These are phyloP conservation scores for Aldrovandia affinis DNA, from an alignment of 2,797 vertebrate genomes.

Conservation along the genomic window DNA sequence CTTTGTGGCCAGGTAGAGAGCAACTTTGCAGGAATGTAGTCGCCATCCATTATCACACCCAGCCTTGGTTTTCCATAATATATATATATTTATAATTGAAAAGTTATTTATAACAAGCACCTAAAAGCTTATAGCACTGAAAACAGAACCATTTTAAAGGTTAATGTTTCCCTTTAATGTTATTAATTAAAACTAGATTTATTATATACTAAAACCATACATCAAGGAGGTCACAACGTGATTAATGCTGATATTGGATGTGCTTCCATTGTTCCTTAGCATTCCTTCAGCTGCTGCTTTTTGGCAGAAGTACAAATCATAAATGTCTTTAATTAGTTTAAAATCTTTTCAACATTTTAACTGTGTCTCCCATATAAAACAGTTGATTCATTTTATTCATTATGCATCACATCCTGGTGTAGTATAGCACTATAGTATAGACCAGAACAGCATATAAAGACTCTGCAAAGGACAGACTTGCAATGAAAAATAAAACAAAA, in stretches of 20 bases:
- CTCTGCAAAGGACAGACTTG: neutral
- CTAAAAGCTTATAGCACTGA: neutral
- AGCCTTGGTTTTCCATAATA: no score
- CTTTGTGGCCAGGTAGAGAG: no score
- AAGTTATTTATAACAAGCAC: neutral
- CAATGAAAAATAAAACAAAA: neutral
- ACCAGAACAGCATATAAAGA: neutral
- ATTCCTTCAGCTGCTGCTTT: neutral
- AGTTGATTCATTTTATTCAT: neutral
- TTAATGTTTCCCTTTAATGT: neutral
- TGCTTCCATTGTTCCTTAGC: neutral
- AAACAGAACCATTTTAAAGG: neutral
- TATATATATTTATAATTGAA: neutral
- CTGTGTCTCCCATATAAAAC: neutral
- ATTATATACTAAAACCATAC: slow-evolving; percentile 3
- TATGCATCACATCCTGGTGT: neutral
- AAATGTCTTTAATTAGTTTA: neutral
- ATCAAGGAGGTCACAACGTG: neutral
- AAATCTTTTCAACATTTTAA: neutral
- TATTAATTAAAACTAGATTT: neutral
- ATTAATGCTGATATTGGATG: neutral
- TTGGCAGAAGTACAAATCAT: neutral
- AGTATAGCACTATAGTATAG: neutral
- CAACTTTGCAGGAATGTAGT: no score
- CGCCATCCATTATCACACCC: no score